Evolutionary conservation across 2,797 vertebrate species (phyloP).

Genomic region (Echiichthys vipera): DNA sequence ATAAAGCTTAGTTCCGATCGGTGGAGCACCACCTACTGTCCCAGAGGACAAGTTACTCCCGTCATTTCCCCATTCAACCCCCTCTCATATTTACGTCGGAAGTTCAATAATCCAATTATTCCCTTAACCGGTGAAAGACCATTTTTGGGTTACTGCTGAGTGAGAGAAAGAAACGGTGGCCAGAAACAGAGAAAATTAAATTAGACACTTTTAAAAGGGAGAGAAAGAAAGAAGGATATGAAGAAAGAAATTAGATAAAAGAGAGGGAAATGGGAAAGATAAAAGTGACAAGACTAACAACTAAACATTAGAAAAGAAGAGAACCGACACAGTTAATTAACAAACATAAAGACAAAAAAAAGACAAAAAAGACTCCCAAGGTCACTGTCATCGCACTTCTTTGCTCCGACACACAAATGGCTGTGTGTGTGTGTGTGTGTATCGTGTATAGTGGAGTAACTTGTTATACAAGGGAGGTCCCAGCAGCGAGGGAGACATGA

Average conservation of each 20-base stretch:
- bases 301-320: neutral
- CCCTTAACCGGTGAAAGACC: too few species aligned
- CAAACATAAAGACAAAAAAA: neutral
- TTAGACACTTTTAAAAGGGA: neutral
- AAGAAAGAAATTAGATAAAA: neutral
- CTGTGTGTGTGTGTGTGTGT: neutral
- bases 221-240: neutral
- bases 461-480: constrained; percentile 45
- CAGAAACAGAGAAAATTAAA: neutral
- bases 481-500: constrained; percentile 9
- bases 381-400: constrained; percentile 27
- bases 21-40: too few species aligned
- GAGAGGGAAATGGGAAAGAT: neutral
- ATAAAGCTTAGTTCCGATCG: too few species aligned
- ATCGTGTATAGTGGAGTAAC: constrained; percentile 11
- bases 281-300: neutral
- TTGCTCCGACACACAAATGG: constrained; percentile 7
- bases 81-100: too few species aligned
- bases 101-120: too few species aligned
- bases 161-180: neutral
- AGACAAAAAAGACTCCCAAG: constrained; percentile 10
- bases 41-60: too few species aligned
- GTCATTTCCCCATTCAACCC: too few species aligned
- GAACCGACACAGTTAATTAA: neutral
- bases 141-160: too few species aligned